Conservation (phyloP, 1,140 invertebrate genomes). For the Harlomillsia oculata region DNA sequence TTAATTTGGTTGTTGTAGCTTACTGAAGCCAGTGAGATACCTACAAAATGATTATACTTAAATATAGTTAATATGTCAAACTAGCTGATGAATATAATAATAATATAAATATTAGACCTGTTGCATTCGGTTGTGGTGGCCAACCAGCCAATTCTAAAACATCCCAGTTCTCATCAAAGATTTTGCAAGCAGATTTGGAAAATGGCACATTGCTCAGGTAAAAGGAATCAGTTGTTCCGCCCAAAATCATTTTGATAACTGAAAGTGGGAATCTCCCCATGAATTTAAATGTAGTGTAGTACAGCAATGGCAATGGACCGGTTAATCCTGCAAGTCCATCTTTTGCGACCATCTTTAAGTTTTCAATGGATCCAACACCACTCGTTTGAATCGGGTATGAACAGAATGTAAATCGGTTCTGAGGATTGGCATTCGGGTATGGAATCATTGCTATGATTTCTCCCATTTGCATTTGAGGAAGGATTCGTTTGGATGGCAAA, state of each 20-base stretch:
- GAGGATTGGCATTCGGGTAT: slow-evolving; percentile 6
- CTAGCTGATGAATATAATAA: not conserved
- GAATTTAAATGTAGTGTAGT: not conserved
- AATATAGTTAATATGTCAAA: not conserved
- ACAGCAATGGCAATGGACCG: slow-evolving; percentile 6
- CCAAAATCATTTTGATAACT: not conserved
- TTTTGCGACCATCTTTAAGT: not conserved
- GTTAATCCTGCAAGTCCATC: not conserved
- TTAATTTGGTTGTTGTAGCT: not conserved
- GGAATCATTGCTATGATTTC: slow-evolving; percentile 12
- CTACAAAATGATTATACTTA: not conserved
- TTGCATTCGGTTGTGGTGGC: not conserved
- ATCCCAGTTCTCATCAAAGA: not conserved
- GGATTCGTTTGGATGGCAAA: not conserved
- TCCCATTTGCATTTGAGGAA: not conserved
- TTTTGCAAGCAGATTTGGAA: not conserved
- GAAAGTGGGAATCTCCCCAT: not conserved
- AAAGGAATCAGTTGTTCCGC: slow-evolving; percentile 1
- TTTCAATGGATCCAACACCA: not conserved
- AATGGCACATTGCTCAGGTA: slow-evolving; percentile 2
- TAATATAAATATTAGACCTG: not conserved
- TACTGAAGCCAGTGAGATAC: slow-evolving; percentile 1
- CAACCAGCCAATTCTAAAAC: not conserved
- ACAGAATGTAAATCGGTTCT: slow-evolving; percentile 9
- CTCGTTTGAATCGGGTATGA: not conserved